Evolutionary conservation across 1,140 invertebrate genomes (phyloP).

Genomic region (Drosophila orena): DNA sequence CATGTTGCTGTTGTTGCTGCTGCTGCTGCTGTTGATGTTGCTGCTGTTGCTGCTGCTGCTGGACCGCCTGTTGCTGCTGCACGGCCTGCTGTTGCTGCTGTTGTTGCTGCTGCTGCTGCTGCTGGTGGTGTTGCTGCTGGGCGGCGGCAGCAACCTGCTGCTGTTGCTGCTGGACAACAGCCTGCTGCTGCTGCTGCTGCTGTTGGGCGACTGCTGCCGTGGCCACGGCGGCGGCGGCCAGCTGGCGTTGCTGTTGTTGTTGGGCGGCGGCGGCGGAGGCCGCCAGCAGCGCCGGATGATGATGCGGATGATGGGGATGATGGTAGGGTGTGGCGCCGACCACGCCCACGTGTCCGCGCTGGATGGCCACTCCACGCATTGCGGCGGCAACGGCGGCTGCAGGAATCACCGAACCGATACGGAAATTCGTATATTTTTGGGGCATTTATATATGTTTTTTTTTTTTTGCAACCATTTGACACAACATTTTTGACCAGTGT

Average conservation of each 20-base stretch:
- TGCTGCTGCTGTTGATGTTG: slow-evolving; percentile 48
- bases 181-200: slow-evolving; percentile 34
- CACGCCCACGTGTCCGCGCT: slow-evolving; percentile 87
- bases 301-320: slow-evolving; percentile 85
- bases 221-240: slow-evolving; percentile 87
- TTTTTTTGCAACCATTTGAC: slow-evolving; percentile 77
- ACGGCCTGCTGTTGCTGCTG: slow-evolving; percentile 21
- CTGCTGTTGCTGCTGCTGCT: slow-evolving; percentile 64
- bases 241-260: slow-evolving; percentile 88
- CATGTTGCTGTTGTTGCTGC: slow-evolving; percentile 59
- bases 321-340: slow-evolving; percentile 86
- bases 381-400: slow-evolving; percentile 87
- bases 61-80: slow-evolving; percentile 39
- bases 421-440: slow-evolving; percentile 27
- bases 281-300: slow-evolving; percentile 87
- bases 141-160: slow-evolving; percentile 85
- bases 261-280: slow-evolving; percentile 87
- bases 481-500: slow-evolving; percentile 75
- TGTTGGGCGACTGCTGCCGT: slow-evolving; percentile 88
- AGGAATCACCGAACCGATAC: slow-evolving; percentile 42
- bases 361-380: slow-evolving; percentile 88
- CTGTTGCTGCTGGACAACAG: slow-evolving; percentile 87
- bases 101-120: slow-evolving; percentile 82
- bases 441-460: slow-evolving; percentile 34
- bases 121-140: slow-evolving; percentile 85